phyloP scores from a whole-genome alignment of 2,797 vertebrate species.

The Alouatta caraya region DNA sequence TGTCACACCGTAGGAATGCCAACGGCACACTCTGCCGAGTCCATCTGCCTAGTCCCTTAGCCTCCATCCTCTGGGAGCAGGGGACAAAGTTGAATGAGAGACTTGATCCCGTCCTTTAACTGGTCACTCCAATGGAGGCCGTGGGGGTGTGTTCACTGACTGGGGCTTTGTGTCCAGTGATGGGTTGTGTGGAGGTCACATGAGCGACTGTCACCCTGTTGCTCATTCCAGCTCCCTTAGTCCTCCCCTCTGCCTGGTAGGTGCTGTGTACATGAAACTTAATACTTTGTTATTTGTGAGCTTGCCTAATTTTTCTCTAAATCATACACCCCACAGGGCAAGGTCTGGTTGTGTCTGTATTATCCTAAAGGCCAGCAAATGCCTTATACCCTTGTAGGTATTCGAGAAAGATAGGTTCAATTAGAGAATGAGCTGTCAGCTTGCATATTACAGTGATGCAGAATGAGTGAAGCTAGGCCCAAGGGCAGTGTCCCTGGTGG shows the following conservation, averaged over 20 bases:
- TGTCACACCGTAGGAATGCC: neutral
- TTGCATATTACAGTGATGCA: neutral
- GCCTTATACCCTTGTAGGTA: neutral
- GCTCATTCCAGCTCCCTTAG: neutral
- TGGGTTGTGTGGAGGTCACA: neutral
- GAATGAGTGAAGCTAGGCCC: neutral
- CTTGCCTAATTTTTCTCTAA: conserved; percentile 17
- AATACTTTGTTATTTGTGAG: neutral
- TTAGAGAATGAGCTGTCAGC: neutral
- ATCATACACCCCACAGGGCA: neutral
- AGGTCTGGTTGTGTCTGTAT: neutral
- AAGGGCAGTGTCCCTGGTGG: neutral
- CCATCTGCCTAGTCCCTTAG: neutral
- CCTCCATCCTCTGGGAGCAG: neutral
- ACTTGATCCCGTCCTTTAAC: neutral
- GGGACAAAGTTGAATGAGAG: neutral
- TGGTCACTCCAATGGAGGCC: neutral
- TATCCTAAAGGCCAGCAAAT: neutral
- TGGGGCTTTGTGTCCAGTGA: neutral
- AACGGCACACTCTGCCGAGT: neutral
- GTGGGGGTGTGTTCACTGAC: neutral
- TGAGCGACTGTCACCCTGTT: neutral
- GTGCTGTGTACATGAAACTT: neutral
- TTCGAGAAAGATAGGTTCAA: neutral
- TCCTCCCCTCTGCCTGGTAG: neutral